Base-by-base conservation (phyloP, 1,140 invertebrate genomes). In the Papilio machaon region DNA sequence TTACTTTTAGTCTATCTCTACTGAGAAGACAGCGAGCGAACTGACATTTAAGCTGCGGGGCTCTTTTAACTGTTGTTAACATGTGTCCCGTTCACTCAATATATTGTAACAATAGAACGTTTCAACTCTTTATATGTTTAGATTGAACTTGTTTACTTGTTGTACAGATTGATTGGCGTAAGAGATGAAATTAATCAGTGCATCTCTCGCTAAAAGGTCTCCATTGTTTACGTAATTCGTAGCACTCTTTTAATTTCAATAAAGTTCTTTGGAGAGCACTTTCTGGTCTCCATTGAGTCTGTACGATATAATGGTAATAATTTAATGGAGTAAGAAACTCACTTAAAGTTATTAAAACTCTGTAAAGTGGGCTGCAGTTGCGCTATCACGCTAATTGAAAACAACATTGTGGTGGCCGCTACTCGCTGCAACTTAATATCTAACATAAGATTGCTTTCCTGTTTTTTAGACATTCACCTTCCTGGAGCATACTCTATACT, bases 341-440 rank as follows among this genome's bases (percentile, higher is more conserved):
- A 91, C 86, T 91, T 89, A 89, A 84, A 88, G 87, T 88, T 91
- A 89, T 91, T 91, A 89, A 90, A 91, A 88, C 85, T 85, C 89
- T 89, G 89, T 91, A 89, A 86, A 87, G 58, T 79, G 64, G 49
- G 30, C 58, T 75, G 85, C 81, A 80, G 82, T 80, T 47, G 80
- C 80, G 81, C 85, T 88, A 88, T 91, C 87, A 88, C 79, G 81
- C 84, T 91, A 90, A 91, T 91, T 91, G 89, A 90, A 91, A 89
- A 88, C 83, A 85, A 86, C 86, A 88, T 86, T 91, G 84, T 87
- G 82, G 80, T 60, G 38, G 23, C 54, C 15, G 58, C 60, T 38
- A 38, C 52, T 58, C 58, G 58, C 7, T 79, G 58, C 77, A 79
- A 79, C 77, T 79, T 47, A 47, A 79, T 79, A 67, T 79, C 77